These are phyloP conservation scores for Hermodice carunculata DNA, from an alignment of 2,888 invertebrate genomes.

Conservation along the genomic window DNA sequence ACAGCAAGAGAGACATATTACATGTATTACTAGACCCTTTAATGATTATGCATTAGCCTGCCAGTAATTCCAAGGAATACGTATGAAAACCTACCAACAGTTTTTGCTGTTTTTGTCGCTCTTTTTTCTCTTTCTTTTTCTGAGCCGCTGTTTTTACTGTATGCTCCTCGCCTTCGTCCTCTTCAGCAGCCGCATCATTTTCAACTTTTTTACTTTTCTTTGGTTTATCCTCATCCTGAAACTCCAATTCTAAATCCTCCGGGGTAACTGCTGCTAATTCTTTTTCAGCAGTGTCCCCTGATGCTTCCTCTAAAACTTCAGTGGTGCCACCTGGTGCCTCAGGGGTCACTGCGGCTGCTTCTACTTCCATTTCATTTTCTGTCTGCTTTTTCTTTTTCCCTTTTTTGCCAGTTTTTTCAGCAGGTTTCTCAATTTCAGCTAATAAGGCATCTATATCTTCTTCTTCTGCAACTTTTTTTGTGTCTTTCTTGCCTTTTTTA, in stretches of 20 bases:
- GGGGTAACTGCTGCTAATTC: conserved; percentile 29
- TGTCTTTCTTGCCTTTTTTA: conserved; percentile 19
- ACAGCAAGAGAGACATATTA: too few species aligned
- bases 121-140: conserved; percentile 86
- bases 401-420: conserved; percentile 40
- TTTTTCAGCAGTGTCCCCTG: conserved; percentile 48
- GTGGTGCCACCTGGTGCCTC: conserved; percentile 28
- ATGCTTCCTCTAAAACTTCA: too few species aligned
- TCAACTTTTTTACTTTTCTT: conserved; percentile 73
- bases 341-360: conserved; percentile 2
- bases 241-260: conserved; percentile 80
- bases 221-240: conserved; percentile 87
- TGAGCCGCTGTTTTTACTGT: conserved; percentile 46
- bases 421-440: conserved; percentile 60
- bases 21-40: too few species aligned
- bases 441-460: conserved; percentile 66
- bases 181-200: conserved; percentile 76
- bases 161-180: conserved; percentile 25
- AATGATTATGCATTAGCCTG: too few species aligned
- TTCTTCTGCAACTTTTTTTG: conserved; percentile 43
- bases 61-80: too few species aligned
- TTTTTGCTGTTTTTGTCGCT: conserved; percentile 88
- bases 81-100: conserved; percentile 46
- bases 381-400: conserved; percentile 43
- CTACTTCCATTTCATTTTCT: conserved; percentile 32